Percentiles rank a stretch among this genome's conserved stretches.
These are phyloP conservation scores for Benthosema pterotum DNA, from an alignment of 2,797 vertebrate genomes.

Conservation along the genomic window DNA sequence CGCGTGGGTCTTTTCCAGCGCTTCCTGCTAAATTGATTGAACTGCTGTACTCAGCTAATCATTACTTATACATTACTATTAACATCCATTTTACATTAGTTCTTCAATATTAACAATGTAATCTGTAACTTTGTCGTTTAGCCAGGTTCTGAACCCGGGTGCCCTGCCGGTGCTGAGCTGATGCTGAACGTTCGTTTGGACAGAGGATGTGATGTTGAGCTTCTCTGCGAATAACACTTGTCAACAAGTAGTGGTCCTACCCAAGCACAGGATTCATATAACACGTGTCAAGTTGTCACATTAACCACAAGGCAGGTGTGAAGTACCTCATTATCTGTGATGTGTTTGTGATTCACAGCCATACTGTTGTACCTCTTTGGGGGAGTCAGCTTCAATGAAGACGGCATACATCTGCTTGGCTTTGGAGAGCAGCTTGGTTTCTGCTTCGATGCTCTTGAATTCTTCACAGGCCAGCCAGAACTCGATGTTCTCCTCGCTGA, in stretches of 20 bases:
- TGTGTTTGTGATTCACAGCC: no score
- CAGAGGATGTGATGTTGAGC: no score
- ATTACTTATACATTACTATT: not conserved
- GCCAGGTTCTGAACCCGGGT: no score
- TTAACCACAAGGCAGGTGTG: no score
- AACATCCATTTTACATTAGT: not conserved
- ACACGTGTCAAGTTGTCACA: not conserved
- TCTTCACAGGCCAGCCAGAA: constrained; percentile 97
- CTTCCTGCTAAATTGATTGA: no score
- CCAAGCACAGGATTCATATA: no score
- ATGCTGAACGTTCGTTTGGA: no score
- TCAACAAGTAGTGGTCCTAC: not conserved
- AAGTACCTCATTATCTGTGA: no score
- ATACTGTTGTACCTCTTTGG: constrained; percentile 88
- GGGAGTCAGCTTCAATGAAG: constrained; percentile 88
- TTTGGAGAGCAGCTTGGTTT: constrained; percentile 83
- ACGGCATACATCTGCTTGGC: constrained; percentile 90
- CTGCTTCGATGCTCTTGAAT: constrained; percentile 86
- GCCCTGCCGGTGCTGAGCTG: no score
- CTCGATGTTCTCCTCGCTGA: constrained; percentile 97
- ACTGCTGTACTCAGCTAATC: not conserved
- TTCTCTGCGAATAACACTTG: no score
- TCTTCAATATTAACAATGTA: not conserved
- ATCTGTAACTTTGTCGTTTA: no score
- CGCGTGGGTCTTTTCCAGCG: no score